Percentiles rank a stretch among this genome's conserved stretches.
phyloP scores from a whole-genome alignment of 2,888 invertebrate species.

The Miltochrista miniata region DNA sequence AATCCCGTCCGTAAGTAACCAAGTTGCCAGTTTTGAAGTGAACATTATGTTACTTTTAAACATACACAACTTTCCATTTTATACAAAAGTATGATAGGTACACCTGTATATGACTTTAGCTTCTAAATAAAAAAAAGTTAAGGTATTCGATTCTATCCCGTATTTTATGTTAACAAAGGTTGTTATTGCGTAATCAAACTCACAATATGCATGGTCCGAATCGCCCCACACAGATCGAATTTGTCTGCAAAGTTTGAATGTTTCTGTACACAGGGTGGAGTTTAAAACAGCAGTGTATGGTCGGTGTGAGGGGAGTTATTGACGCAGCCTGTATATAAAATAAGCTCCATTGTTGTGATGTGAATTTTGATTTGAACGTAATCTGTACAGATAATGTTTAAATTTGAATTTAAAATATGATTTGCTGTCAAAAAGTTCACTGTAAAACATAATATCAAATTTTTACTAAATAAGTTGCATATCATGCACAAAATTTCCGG shows the following conservation, averaged over 20 bases:
- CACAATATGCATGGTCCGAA: conserved; percentile 59
- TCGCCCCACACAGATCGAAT: conserved; percentile 72
- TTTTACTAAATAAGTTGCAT: neutral
- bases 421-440: neutral
- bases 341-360: conserved; percentile 19
- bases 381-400: conserved; percentile 5
- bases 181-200: conserved; percentile 41
- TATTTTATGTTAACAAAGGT: conserved; percentile 40
- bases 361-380: conserved; percentile 7
- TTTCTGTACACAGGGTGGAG: conserved; percentile 63
- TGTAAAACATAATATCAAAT: neutral
- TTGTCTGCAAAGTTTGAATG: conserved; percentile 83
- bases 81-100: conserved; percentile 16
- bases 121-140: conserved; percentile 9
- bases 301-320: conserved; percentile 51
- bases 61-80: conserved; percentile 11
- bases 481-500: neutral
- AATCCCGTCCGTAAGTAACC: too few relatives aligned
- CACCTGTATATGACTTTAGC: conserved; percentile 34
- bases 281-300: conserved; percentile 59
- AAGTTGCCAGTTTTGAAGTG: too few relatives aligned
- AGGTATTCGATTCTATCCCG: conserved; percentile 30
- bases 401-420: conserved; percentile 12
- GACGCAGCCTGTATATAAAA: conserved; percentile 34
- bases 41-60: neutral